phyloP scores from a whole-genome alignment of 2,113 vertebrate genomes.

The Illadopsis cleaveri region DNA sequence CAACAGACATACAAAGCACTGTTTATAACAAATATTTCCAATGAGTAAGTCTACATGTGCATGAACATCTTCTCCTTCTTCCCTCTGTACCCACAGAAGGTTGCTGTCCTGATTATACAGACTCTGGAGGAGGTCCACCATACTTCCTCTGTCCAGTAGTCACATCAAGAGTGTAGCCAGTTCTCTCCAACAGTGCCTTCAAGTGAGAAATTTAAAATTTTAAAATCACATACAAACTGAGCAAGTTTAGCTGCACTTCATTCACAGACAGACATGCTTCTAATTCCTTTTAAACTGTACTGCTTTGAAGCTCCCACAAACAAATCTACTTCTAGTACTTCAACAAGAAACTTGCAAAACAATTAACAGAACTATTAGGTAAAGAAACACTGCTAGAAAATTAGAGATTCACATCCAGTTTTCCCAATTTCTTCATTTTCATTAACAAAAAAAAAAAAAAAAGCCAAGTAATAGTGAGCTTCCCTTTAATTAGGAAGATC shows the following conservation, averaged over 20 bases:
- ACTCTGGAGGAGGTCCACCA: slow-evolving; percentile 93
- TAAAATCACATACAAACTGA: not conserved
- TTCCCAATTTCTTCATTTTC: not conserved
- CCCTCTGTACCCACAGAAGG: slow-evolving; percentile 97
- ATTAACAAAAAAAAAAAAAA: not conserved
- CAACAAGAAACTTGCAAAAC: not conserved
- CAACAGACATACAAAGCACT: slow-evolving; percentile 33
- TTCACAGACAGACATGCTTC: not conserved
- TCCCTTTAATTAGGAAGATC: slow-evolving; percentile 50
- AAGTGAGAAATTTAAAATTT: slow-evolving; percentile 23
- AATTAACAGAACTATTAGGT: not conserved
- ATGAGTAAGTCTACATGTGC: not conserved
- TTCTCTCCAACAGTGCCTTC: slow-evolving; percentile 94
- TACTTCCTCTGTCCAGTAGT: slow-evolving; percentile 98
- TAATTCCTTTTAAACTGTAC: not conserved
- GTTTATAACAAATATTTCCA: not conserved
- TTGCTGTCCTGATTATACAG: slow-evolving; percentile 88
- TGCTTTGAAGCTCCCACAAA: not conserved
- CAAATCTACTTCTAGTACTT: not conserved
- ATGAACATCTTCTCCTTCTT: slow-evolving; percentile 11
- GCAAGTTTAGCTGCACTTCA: not conserved
- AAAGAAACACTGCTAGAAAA: not conserved
- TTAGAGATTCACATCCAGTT: not conserved
- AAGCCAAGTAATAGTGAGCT: not conserved
- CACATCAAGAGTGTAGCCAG: slow-evolving; percentile 94